phyloP scores from a whole-genome alignment of 2,113 vertebrate species.

The Xiphias gladius region DNA sequence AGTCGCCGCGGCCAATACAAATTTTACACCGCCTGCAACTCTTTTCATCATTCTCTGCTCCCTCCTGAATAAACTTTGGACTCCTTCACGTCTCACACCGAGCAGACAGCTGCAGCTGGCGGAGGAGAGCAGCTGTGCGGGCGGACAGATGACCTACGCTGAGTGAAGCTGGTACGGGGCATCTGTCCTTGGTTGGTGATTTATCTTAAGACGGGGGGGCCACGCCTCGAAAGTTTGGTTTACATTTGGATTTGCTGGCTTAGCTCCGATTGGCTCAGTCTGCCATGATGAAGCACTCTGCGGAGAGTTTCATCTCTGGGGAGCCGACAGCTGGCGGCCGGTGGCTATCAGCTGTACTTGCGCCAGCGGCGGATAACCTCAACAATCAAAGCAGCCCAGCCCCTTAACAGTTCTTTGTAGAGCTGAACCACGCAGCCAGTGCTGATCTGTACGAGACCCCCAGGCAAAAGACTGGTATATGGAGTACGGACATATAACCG shows the following conservation, averaged over 20 bases:
- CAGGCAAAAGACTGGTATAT: background rate
- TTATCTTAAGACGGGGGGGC: constrained; percentile 52
- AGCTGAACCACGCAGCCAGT: constrained; percentile 53
- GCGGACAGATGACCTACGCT: constrained; percentile 58
- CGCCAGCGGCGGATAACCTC: constrained; percentile 55
- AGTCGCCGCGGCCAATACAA: background rate
- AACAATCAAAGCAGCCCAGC: constrained; percentile 61
- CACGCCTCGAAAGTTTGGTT: constrained; percentile 59
- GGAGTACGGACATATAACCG: background rate
- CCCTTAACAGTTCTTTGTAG: constrained; percentile 43
- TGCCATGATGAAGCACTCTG: constrained; percentile 47
- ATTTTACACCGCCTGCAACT: background rate
- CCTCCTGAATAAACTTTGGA: constrained; percentile 21
- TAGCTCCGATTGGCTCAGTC: constrained; percentile 47
- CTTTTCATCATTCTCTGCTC: background rate
- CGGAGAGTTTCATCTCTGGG: constrained; percentile 54
- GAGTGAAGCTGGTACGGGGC: constrained; percentile 39
- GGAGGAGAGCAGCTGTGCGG: constrained; percentile 59
- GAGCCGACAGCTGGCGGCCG: constrained; percentile 65
- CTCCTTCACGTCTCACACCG: constrained; percentile 37
- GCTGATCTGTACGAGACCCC: constrained; percentile 25
- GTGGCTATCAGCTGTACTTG: constrained; percentile 56
- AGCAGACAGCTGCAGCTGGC: constrained; percentile 64
- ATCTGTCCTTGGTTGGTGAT: constrained; percentile 46
- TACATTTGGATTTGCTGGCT: constrained; percentile 41